A percentile compares a stretch with the other conserved stretches of the same genome.
Conservation (phyloP, 2,888 invertebrate species). For the Dendrolimus pini region DNA sequence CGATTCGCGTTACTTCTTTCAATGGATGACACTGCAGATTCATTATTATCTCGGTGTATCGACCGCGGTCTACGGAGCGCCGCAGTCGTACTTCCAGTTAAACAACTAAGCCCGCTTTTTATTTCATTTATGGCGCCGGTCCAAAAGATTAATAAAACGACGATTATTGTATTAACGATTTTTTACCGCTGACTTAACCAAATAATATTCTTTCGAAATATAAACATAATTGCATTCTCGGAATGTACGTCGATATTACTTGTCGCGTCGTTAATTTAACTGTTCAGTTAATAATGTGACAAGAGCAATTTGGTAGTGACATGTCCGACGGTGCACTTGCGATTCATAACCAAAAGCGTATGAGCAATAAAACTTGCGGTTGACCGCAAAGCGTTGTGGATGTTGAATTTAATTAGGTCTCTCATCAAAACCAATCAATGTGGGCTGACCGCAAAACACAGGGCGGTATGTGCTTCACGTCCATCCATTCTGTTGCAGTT, state of each 20-base stretch:
- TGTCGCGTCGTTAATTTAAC: background rate
- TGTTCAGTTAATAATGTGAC: background rate
- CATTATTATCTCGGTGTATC: constrained; percentile 33
- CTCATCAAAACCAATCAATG: constrained; percentile 23
- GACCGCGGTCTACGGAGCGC: constrained; percentile 22
- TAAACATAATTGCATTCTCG: background rate
- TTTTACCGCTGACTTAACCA: background rate
- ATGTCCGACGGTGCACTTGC: constrained; percentile 15
- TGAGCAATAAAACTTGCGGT: constrained; percentile 37
- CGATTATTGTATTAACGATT: background rate
- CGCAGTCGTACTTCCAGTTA: background rate
- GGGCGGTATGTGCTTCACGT: constrained; percentile 33
- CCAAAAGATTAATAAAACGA: background rate
- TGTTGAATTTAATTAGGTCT: constrained; percentile 46
- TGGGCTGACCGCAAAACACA: constrained; percentile 34
- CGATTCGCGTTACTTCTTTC: constrained; percentile 32
- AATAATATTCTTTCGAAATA: background rate
- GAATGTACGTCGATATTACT: background rate
- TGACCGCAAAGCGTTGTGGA: constrained; percentile 32
- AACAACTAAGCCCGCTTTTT: background rate
- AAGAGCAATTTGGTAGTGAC: constrained; percentile 22
- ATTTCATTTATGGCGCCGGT: background rate
- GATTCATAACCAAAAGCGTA: constrained; percentile 29
- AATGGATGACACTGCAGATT: constrained; percentile 47
- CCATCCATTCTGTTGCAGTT: constrained; percentile 27